A percentile compares a stretch with the other conserved stretches of the same genome.
Conservation (phyloP, 2,797 vertebrate species). For the Epinephelus coioides region DNA sequence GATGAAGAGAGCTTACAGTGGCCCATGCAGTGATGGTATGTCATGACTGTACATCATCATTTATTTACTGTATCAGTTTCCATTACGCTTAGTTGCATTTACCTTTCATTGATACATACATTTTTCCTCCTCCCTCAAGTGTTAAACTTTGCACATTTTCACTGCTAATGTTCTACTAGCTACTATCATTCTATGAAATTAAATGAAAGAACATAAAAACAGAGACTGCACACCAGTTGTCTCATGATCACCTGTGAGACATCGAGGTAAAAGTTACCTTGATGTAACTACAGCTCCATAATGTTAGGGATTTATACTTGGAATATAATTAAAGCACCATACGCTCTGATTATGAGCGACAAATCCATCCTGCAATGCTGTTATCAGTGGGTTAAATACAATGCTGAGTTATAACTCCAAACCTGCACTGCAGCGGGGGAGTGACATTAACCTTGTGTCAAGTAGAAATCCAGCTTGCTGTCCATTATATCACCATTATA, state of each 20-base stretch:
- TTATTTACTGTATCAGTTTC: no score
- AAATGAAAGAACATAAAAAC: neutral
- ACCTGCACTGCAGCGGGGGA: neutral
- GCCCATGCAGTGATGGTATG: no score
- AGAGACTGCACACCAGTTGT: neutral
- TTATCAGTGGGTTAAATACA: neutral
- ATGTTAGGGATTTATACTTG: no score
- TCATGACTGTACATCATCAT: no score
- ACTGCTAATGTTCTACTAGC: neutral
- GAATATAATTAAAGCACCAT: neutral
- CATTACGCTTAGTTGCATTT: no score
- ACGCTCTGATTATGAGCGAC: neutral
- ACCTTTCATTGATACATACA: no score
- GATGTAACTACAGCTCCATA: neutral
- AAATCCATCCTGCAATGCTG: constrained; percentile 1
- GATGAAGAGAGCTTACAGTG: no score
- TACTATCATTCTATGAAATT: neutral
- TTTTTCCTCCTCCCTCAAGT: no score
- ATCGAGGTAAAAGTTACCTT: neutral
- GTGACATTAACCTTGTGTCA: neutral
- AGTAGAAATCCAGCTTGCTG: constrained; percentile 7
- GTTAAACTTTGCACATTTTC: neutral
- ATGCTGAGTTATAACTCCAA: constrained; percentile 4
- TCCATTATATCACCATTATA: constrained; percentile 5
- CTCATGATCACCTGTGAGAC: neutral